These are phyloP conservation scores for Harpalus rufipes DNA, from an alignment of 2,888 invertebrate genomes.

Conservation along the genomic window DNA sequence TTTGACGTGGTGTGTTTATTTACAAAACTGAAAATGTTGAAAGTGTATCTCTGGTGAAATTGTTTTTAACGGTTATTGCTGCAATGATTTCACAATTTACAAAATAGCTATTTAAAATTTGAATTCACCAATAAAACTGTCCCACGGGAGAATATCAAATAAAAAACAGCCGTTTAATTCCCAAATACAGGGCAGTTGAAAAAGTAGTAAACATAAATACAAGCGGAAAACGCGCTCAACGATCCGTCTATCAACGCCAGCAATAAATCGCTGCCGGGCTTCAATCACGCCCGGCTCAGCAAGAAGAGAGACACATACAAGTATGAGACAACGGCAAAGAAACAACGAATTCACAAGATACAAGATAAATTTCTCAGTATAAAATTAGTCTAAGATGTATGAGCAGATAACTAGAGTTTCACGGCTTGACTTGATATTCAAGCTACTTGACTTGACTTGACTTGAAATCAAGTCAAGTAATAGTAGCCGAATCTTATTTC, in stretches of 20 bases:
- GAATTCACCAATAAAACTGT: conserved; percentile 38
- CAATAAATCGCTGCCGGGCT: conserved; percentile 32
- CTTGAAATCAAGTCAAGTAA: too few species aligned
- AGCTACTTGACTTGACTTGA: too few species aligned
- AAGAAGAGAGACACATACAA: not conserved
- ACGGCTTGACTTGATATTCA: too few species aligned
- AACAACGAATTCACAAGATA: too few species aligned
- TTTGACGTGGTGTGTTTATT: not conserved
- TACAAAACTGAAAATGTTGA: not conserved
- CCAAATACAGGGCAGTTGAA: conserved; percentile 48
- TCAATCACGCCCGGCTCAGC: conserved; percentile 1
- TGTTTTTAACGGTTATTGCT: conserved; percentile 35
- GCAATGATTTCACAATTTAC: conserved; percentile 51
- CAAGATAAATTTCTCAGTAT: too few species aligned
- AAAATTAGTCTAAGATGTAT: too few species aligned
- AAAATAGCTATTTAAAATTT: conserved; percentile 45
- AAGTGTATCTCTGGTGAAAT: conserved; percentile 8
- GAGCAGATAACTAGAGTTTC: too few species aligned
- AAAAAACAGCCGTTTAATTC: conserved; percentile 48
- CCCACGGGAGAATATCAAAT: conserved; percentile 32
- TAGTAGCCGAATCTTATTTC: too few species aligned
- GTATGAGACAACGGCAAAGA: not conserved
- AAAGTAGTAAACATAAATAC: conserved; percentile 50
- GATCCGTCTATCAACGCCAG: conserved; percentile 39
- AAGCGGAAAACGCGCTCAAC: conserved; percentile 27